Evolutionary conservation across 2,797 vertebrate genomes (phyloP).

Genomic region (Xenopus petersii): DNA sequence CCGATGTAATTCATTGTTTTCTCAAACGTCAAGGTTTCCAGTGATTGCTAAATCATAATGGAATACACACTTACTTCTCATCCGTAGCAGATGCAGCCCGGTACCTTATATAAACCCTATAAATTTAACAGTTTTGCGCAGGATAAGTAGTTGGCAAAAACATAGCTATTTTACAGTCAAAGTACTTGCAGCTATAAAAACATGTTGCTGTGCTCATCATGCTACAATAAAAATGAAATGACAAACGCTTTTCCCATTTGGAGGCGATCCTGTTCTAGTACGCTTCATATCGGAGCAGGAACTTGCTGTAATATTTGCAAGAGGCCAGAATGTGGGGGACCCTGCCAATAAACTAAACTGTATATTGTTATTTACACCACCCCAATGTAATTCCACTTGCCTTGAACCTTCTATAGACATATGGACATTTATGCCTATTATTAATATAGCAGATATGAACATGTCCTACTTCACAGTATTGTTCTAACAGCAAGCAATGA

Average conservation of each 20-base stretch:
- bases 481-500: background rate
- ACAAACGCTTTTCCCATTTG: conserved; percentile 25
- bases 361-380: too few species aligned
- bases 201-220: conserved; percentile 33
- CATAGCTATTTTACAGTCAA: conserved; percentile 28
- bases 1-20: too few species aligned
- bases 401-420: background rate
- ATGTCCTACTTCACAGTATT: background rate
- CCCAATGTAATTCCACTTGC: too few species aligned
- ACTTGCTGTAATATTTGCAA: conserved; percentile 13
- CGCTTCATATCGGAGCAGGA: conserved; percentile 9
- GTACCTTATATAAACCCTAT: conserved; percentile 38
- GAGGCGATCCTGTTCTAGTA: background rate
- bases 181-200: conserved; percentile 43
- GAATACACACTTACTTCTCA: conserved; percentile 1
- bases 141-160: conserved; percentile 36
- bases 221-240: conserved; percentile 36
- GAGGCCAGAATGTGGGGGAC: background rate
- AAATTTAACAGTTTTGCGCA: conserved; percentile 19
- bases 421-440: conserved; percentile 1
- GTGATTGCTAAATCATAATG: background rate
- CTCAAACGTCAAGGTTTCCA: background rate
- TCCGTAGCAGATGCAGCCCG: conserved; percentile 9
- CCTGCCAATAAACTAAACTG: background rate
- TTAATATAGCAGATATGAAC: background rate